phyloP scores from a whole-genome alignment of 2,888 invertebrate species.

The Scaptodrosophila latifasciaeformis region DNA sequence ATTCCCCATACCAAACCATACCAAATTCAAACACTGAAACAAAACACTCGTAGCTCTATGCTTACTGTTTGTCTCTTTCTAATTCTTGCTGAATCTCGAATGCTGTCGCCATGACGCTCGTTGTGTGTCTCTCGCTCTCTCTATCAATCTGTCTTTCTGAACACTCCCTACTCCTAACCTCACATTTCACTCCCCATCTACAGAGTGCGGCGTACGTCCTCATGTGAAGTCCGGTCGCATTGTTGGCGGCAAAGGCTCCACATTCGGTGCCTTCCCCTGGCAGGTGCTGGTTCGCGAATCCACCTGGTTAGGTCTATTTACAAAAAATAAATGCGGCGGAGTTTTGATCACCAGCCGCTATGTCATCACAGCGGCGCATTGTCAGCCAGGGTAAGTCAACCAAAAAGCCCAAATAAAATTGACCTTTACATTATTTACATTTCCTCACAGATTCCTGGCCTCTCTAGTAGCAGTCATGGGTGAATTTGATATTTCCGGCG shows the following conservation, averaged over 20 bases:
- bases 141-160: constrained; percentile 55
- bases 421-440: neutral
- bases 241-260: constrained; percentile 91
- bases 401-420: too few species aligned
- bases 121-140: constrained; percentile 23
- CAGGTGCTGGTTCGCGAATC: constrained; percentile 93
- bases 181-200: constrained; percentile 74
- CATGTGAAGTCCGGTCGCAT: constrained; percentile 86
- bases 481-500: constrained; percentile 91
- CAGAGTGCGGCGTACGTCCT: constrained; percentile 92
- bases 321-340: constrained; percentile 96
- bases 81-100: constrained; percentile 19
- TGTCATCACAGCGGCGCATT: constrained; percentile 95
- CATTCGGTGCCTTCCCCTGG: constrained; percentile 94
- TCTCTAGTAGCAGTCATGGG: constrained; percentile 93
- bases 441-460: constrained; percentile 82
- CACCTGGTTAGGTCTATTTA: constrained; percentile 94
- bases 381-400: constrained; percentile 87
- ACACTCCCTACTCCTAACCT: constrained; percentile 74
- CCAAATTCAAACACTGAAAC: too few species aligned
- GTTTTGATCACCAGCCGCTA: constrained; percentile 91
- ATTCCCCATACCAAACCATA: neutral
- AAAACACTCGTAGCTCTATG: too few species aligned
- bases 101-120: too few species aligned
- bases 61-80: constrained; percentile 13